A percentile compares a stretch with the other conserved stretches of the same genome.
Evolutionary conservation across 2,888 invertebrate species (phyloP).

Genomic region (Allophyes oxyacanthae): DNA sequence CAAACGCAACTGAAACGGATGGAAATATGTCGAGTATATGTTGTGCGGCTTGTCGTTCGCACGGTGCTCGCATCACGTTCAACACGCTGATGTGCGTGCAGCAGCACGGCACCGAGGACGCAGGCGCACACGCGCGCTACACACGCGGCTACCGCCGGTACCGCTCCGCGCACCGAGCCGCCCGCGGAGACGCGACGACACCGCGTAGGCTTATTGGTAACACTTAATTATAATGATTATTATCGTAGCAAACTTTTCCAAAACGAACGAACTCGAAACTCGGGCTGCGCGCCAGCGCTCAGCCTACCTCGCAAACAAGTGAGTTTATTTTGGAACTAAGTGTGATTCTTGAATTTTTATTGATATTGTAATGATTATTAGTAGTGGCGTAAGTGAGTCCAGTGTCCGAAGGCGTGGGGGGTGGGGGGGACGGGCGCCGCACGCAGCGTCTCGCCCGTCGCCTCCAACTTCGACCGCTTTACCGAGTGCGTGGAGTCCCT

Average conservation of each 20-base stretch:
- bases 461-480: constrained; percentile 76
- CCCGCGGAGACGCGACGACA: constrained; percentile 85
- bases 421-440: constrained; percentile 66
- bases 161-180: constrained; percentile 65
- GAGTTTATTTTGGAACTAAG: constrained; percentile 94
- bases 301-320: constrained; percentile 93
- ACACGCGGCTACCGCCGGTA: constrained; percentile 47
- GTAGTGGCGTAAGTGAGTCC: constrained; percentile 88
- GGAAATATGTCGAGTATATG: constrained; percentile 40
- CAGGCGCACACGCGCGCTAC: constrained; percentile 45
- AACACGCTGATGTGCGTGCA: constrained; percentile 40
- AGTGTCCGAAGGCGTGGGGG: constrained; percentile 73
- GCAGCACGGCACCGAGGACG: constrained; percentile 21
- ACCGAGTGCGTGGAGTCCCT: constrained; percentile 87
- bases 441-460: constrained; percentile 53
- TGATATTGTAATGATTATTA: constrained; percentile 89
- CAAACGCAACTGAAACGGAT: constrained; percentile 52
- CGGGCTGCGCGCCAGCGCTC: constrained; percentile 89
- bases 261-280: constrained; percentile 90
- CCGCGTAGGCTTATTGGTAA: constrained; percentile 89
- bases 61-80: constrained; percentile 54
- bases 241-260: constrained; percentile 90
- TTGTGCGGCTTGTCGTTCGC: constrained; percentile 51
- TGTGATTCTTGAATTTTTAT: constrained; percentile 92
- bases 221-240: constrained; percentile 88